Base-by-base conservation (phyloP, 2,888 invertebrate genomes). In the Sclerodermus sp. region DNA sequence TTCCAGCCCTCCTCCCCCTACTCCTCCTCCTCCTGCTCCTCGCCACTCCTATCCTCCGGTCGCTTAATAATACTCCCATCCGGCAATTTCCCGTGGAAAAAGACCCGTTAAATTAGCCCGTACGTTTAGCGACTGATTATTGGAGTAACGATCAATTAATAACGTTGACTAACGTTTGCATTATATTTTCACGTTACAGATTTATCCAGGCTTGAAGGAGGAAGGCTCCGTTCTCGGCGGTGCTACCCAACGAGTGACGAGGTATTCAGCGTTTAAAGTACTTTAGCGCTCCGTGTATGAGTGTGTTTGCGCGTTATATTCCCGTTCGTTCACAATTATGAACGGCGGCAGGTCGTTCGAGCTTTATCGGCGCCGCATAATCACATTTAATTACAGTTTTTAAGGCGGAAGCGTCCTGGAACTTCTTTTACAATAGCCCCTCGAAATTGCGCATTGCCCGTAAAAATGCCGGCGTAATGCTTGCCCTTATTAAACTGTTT, bases 221-320 rank as follows among this genome's bases (percentile, higher is more conserved):
- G 76, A 76, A 14, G 71, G 75, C 13, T 77, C 77, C 16, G 73
- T 75, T 9, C 66, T 77, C 34, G 75, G 74, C 38, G 71, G 74
- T 41, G 74, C 74, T 13, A 76, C 77, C 39, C 76, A 76, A 45
- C 60, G 76, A 65, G 77, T 76, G 49, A 76, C 76, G 49, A 77
- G 76, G 77, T 76, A 63, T 51, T 58, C 47, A 45, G 16, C 23
- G 40, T 15, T 15, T 47, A 41, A 47, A 49, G 31, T 44, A 4
- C 10, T 34, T 34, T 34, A 12, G 10, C 34, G 34, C 13, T 34
- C 34, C 3, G 3, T 12, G 4, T 34, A 34, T 34, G 13, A 4
- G 34, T 12, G 4, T 34, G 10, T 23, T 5, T 12, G 34, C 10
- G 13, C 4, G 13, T 34, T n/a, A 8, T 34, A 34, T 18, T 18